Percentiles rank a stretch among this genome's conserved stretches.
Conservation (phyloP, 2,888 invertebrate species). For the Meganola albula region DNA sequence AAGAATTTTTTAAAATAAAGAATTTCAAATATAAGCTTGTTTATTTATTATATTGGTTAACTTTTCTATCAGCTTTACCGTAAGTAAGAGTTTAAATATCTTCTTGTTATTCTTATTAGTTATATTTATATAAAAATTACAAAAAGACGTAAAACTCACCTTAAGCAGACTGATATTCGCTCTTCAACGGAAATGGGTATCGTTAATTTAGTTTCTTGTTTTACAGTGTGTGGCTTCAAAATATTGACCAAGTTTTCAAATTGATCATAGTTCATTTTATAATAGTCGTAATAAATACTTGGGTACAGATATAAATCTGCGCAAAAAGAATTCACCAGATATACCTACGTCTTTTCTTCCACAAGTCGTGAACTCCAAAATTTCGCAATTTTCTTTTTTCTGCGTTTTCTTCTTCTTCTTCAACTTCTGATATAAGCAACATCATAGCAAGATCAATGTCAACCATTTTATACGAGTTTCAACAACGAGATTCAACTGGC, state of each 20-base stretch:
- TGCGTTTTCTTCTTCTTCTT: slow-evolving; percentile 5
- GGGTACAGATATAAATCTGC: slow-evolving; percentile 6
- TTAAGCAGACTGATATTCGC: slow-evolving; percentile 19
- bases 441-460: slow-evolving; percentile 10
- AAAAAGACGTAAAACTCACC: slow-evolving; percentile 13
- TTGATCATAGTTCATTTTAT: slow-evolving; percentile 11
- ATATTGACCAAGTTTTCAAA: slow-evolving; percentile 15
- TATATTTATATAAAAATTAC: no score
- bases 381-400: slow-evolving; percentile 5
- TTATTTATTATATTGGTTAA: neutral
- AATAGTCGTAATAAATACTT: slow-evolving; percentile 10
- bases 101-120: no score
- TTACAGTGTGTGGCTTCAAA: slow-evolving; percentile 14
- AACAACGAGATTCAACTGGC: slow-evolving; percentile 11
- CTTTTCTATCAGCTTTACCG: no score
- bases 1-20: slow-evolving; percentile 1
- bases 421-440: slow-evolving; percentile 9
- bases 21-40: neutral
- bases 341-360: slow-evolving; percentile 14
- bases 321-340: slow-evolving; percentile 13
- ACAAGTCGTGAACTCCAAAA: slow-evolving; percentile 8
- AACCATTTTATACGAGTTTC: slow-evolving; percentile 11
- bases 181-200: slow-evolving; percentile 20
- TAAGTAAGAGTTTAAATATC: no score
- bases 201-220: slow-evolving; percentile 18